These are phyloP conservation scores for Crocuta crocuta DNA, from an alignment of 2,113 vertebrate genomes.

Conservation along the genomic window DNA sequence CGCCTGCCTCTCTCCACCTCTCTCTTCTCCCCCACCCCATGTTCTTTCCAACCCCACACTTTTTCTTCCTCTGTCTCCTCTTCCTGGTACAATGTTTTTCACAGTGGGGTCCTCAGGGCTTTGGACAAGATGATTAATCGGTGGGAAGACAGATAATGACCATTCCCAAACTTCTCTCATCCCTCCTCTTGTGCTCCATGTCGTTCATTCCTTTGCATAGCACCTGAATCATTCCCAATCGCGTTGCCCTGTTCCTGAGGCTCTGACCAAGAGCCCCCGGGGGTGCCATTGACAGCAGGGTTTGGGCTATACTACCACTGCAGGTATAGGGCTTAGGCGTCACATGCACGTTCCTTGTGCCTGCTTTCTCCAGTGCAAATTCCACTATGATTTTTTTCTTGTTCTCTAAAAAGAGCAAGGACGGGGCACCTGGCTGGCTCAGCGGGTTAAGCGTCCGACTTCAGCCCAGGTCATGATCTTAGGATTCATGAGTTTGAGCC, in stretches of 20 bases:
- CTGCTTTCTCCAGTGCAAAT: neutral
- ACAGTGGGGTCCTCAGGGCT: slow-evolving; percentile 54
- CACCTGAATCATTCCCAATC: neutral
- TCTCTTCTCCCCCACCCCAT: neutral
- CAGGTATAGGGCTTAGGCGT: neutral
- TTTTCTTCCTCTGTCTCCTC: neutral
- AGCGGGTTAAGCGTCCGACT: too few species aligned
- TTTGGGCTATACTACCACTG: neutral
- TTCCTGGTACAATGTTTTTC: neutral
- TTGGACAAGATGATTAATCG: slow-evolving; percentile 46
- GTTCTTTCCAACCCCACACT: slow-evolving; percentile 6
- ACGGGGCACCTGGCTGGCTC: too few species aligned
- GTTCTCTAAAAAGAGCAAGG: neutral
- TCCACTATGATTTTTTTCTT: neutral
- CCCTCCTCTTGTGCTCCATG: neutral
- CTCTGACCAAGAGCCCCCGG: rapidly evolving
- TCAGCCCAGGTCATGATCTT: too few species aligned
- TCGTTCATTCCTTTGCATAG: neutral
- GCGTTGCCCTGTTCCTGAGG: neutral
- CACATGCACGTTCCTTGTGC: rapidly evolving
- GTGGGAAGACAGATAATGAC: slow-evolving; percentile 56
- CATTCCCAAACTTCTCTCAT: slow-evolving; percentile 39
- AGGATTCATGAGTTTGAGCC: too few species aligned
- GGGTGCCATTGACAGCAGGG: neutral
- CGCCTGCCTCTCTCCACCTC: neutral